A percentile compares a stretch with the other conserved stretches of the same genome.
Conservation (phyloP, 1,140 invertebrate species). For the Galendromus occidentalis region DNA sequence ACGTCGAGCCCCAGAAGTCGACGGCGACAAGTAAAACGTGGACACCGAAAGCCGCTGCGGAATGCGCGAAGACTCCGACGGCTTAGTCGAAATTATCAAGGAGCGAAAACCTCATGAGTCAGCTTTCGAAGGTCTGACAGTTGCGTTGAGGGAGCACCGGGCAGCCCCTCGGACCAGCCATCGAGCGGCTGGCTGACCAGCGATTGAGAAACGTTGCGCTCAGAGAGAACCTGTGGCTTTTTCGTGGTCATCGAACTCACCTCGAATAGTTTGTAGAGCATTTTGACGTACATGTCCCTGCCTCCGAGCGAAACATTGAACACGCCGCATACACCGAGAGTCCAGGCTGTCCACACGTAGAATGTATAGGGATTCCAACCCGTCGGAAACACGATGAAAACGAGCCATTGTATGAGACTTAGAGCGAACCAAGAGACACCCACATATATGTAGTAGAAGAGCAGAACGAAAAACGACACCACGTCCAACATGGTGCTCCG, state of each 20-base stretch:
- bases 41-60: no score
- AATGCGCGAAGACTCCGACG: no score
- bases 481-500: slow-evolving; percentile 3
- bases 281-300: slow-evolving; percentile 2
- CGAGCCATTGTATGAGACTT: slow-evolving; percentile 7
- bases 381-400: slow-evolving; percentile 6
- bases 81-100: no score
- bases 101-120: no score
- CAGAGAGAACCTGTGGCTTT: no score
- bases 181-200: no score
- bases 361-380: slow-evolving; percentile 5
- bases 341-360: slow-evolving; percentile 10
- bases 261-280: background rate
- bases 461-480: background rate
- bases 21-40: no score
- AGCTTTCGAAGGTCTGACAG: no score
- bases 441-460: background rate
- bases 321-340: background rate
- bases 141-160: no score
- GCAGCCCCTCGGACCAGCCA: no score
- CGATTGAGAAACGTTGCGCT: no score
- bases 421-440: background rate
- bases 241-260: background rate
- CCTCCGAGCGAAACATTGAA: background rate
- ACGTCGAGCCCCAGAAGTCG: no score